Percentiles rank a stretch among this genome's conserved stretches.
Evolutionary conservation across 2,797 vertebrate species (phyloP).

Genomic region (Kryptolebias ocellatus): DNA sequence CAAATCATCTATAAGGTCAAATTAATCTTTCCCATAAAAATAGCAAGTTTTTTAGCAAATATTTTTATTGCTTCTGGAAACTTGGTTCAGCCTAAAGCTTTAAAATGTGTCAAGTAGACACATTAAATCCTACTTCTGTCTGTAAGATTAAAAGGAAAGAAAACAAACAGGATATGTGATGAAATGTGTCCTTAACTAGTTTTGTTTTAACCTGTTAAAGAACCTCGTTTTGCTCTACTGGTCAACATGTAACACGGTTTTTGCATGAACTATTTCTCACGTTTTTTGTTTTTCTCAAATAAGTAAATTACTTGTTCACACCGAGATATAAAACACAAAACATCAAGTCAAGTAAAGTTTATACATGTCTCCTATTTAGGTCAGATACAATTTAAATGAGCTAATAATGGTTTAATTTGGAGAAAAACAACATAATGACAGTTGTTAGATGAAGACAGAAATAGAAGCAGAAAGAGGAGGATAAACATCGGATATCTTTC

Average conservation of each 20-base stretch:
- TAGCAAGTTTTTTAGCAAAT: too few species aligned
- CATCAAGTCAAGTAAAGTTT: neutral
- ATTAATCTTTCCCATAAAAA: too few species aligned
- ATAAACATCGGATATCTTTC: conserved; percentile 50
- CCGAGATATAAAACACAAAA: neutral
- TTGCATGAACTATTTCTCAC: neutral
- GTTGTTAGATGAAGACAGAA: conserved; percentile 41
- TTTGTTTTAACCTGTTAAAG: neutral
- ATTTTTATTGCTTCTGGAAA: too few species aligned
- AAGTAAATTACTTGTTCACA: neutral
- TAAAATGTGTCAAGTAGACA: too few species aligned
- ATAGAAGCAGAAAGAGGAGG: conserved; percentile 28
- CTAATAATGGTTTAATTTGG: too few species aligned
- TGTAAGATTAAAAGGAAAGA: too few species aligned
- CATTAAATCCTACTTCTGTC: too few species aligned
- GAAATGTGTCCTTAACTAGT: too few species aligned
- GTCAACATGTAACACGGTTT: neutral
- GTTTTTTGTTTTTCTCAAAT: neutral
- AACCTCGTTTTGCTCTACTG: neutral
- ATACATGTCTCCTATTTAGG: too few species aligned
- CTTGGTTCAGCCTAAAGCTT: too few species aligned
- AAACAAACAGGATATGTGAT: too few species aligned
- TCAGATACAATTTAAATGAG: neutral
- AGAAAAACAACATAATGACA: neutral
- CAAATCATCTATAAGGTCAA: neutral